Evolutionary conservation across 2,113 vertebrate species (phyloP).

Genomic region (Myrmophylax atrothorax): DNA sequence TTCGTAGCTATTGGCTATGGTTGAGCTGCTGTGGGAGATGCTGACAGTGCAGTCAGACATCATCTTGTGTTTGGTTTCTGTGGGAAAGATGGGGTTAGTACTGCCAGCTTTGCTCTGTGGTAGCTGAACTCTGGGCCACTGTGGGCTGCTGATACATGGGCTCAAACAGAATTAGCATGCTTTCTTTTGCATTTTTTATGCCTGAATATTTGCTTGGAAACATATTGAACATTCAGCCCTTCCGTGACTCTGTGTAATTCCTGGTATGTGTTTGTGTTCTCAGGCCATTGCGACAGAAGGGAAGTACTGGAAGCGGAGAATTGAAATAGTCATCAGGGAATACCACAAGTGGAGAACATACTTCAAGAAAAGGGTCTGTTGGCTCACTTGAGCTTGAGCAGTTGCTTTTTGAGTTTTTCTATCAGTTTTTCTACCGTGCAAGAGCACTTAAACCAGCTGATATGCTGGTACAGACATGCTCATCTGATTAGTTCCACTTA

Average conservation of each 20-base stretch:
- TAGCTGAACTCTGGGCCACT: neutral
- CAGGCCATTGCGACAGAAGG: slow-evolving; percentile 89
- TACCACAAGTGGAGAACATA: slow-evolving; percentile 99
- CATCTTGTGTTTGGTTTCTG: neutral
- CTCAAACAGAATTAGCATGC: slow-evolving; percentile 18
- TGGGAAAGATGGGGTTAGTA: neutral
- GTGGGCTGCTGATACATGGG: slow-evolving; percentile 9
- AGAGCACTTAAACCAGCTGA: neutral
- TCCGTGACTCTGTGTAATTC: neutral
- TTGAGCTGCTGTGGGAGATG: neutral
- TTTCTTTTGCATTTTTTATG: slow-evolving; percentile 52
- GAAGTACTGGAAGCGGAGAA: slow-evolving; percentile 93
- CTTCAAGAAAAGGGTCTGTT: slow-evolving; percentile 95
- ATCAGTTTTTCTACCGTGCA: neutral
- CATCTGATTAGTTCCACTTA: neutral
- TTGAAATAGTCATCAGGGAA: slow-evolving; percentile 94
- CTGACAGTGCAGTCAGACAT: neutral
- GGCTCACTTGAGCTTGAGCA: neutral
- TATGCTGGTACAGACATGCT: neutral
- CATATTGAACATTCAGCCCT: neutral
- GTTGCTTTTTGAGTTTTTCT: neutral
- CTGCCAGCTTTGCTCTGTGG: neutral
- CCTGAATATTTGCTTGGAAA: slow-evolving; percentile 43
- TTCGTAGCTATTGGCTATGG: neutral
- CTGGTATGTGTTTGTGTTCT: slow-evolving; percentile 11